Evolutionary conservation across 2,888 invertebrate genomes (phyloP).

Genomic region (Dynastes grantii): DNA sequence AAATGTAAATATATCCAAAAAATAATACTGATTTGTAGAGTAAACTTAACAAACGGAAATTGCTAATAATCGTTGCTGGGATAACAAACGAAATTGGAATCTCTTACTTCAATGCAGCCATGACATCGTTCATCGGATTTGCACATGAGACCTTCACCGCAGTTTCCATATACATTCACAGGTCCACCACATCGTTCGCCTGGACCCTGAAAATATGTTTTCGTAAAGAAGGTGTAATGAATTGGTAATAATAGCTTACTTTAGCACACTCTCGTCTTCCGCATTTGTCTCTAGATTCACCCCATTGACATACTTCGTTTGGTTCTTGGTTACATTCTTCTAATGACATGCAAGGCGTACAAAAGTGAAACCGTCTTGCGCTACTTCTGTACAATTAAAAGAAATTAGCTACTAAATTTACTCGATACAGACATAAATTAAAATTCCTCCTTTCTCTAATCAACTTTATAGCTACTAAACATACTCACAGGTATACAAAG

Average conservation of each 20-base stretch:
- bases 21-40: constrained; percentile 38
- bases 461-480: background rate
- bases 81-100: constrained; percentile 37
- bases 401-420: background rate
- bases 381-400: constrained; percentile 52
- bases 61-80: constrained; percentile 31
- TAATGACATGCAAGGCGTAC: constrained; percentile 57
- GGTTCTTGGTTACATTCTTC: constrained; percentile 66
- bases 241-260: constrained; percentile 57
- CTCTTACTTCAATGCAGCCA: constrained; percentile 64
- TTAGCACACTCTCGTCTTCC: constrained; percentile 66
- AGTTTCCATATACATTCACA: constrained; percentile 62
- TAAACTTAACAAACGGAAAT: background rate
- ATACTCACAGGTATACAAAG: constrained; percentile 42
- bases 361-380: constrained; percentile 53
- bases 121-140: constrained; percentile 66
- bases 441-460: too few species aligned
- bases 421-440: background rate
- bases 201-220: constrained; percentile 63
- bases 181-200: constrained; percentile 67
- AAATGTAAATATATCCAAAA: constrained; percentile 44
- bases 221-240: background rate
- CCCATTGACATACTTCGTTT: constrained; percentile 63
- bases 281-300: constrained; percentile 66
- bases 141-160: constrained; percentile 67